A percentile compares a stretch with the other conserved stretches of the same genome.
Evolutionary conservation across 2,113 vertebrate genomes (phyloP).

Genomic region (Catharus minimus): DNA sequence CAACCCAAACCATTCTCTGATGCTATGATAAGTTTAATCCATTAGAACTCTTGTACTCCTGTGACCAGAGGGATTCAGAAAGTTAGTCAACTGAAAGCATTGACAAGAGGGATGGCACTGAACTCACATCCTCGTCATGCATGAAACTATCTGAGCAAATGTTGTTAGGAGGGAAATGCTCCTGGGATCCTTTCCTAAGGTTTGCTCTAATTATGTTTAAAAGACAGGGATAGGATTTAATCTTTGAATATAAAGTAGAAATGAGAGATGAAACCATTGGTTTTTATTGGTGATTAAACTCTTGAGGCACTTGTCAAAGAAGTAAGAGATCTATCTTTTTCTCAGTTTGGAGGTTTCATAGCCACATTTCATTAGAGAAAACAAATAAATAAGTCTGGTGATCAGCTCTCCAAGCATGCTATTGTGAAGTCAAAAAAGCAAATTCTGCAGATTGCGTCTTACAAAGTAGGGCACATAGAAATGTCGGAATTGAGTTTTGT

Average conservation of each 20-base stretch:
- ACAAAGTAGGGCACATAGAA: not conserved
- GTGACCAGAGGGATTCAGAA: not conserved
- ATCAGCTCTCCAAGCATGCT: fast-evolving
- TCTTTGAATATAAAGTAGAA: not conserved
- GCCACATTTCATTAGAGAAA: not conserved
- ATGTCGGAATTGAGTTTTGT: not conserved
- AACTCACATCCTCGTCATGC: not conserved
- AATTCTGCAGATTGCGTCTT: not conserved
- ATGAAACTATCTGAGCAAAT: not conserved
- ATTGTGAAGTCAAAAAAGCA: not conserved
- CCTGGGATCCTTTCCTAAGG: not conserved
- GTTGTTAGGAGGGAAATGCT: not conserved
- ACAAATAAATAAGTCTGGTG: not conserved
- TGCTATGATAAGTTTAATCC: not conserved
- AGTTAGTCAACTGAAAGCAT: not conserved
- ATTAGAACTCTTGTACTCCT: not conserved
- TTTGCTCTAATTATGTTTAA: not conserved
- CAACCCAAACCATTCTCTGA: not conserved
- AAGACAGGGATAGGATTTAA: not conserved
- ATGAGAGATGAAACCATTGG: not conserved
- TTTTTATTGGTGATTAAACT: not conserved
- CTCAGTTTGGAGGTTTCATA: not conserved
- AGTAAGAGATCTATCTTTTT: not conserved
- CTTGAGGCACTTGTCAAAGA: not conserved
- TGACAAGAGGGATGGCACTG: not conserved